Base-by-base conservation (phyloP, 2,113 vertebrate genomes). In the Stigmatopora argus region DNA sequence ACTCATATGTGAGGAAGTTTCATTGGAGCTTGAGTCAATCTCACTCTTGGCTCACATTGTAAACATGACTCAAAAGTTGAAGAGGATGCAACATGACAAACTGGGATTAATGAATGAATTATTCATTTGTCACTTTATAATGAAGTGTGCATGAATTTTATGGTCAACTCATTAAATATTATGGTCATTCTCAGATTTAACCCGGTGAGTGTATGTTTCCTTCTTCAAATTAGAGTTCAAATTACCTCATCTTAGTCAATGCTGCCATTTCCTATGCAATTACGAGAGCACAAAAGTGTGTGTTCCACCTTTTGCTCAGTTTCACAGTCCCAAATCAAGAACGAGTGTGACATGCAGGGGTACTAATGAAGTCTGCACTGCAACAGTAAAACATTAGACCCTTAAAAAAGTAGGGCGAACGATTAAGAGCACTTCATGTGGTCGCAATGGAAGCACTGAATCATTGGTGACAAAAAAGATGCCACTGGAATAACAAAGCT, bases 311-410 rank as follows among this genome's bases (percentile, higher is more conserved):
- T 31, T 45, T 75, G 66, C 80, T 69, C 45, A 72, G 84, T 85
- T 80, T 87, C 82, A 78, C 18, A 17, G 74, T 70, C 72, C 55
- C 47, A 73, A 64, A 78, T 61, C 63, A 67, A 70, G n/a, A 66
- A 73, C 76, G 72, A 85, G 81, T 83, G 80, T 86, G 74, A 67
- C 51, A 67, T 73, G 44, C 49, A 61, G 48, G 65, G 53, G 19
- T 74, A 56, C 26, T 35, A 8, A 34, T 47, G 72, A 72, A 77
- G 76, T 59, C 62, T 67, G 67, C 2, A 38, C 73, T 49, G 56
- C 23, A 35, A 56, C 31, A 61, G 47, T 71, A 82, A 86, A 88
- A 87, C 61, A 66, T 38, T 66, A 53, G 21, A 53, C 69, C 69
- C 63, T 44, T 44, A 44, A 47, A 58, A 46, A 66, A 52, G 31